Evolutionary conservation across 2,888 invertebrate genomes (phyloP).

Genomic region (Ceratothoa steindachneri): DNA sequence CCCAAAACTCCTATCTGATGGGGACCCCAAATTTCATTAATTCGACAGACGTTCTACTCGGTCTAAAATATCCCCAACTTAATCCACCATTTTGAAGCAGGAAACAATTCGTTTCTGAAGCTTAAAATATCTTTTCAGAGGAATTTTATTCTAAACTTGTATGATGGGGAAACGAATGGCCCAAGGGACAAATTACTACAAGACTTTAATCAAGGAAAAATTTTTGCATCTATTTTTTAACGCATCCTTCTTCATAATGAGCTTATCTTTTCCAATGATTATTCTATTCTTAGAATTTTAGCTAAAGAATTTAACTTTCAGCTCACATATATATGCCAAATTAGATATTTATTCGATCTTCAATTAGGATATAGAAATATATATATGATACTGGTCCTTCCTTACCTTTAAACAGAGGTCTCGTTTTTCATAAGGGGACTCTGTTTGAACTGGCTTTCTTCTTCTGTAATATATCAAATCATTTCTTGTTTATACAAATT

Average conservation of each 20-base stretch:
- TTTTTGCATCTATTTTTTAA: not conserved
- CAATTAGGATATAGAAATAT: too few relatives aligned
- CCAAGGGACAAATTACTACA: constrained; percentile 7
- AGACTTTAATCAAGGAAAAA: constrained; percentile 12
- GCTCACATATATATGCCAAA: too few relatives aligned
- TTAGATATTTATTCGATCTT: too few relatives aligned
- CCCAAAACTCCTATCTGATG: not conserved
- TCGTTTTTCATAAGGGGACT: too few relatives aligned
- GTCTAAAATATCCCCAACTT: constrained; percentile 1
- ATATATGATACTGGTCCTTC: too few relatives aligned
- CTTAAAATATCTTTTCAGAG: constrained; percentile 2
- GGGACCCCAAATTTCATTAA: constrained; percentile 7
- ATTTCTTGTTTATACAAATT: too few relatives aligned
- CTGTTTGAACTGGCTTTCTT: too few relatives aligned
- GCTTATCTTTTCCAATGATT: not conserved
- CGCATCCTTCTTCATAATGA: not conserved
- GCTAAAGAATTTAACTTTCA: too few relatives aligned
- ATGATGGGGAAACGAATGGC: constrained; percentile 10
- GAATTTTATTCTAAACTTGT: constrained; percentile 4
- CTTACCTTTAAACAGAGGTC: too few relatives aligned
- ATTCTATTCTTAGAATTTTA: not conserved
- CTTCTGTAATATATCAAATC: too few relatives aligned
- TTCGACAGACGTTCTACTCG: not conserved
- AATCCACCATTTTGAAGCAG: constrained; percentile 13
- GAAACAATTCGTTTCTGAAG: constrained; percentile 8